Conservation (phyloP, 2,888 invertebrate species). For the Stenichneumon culpator region DNA sequence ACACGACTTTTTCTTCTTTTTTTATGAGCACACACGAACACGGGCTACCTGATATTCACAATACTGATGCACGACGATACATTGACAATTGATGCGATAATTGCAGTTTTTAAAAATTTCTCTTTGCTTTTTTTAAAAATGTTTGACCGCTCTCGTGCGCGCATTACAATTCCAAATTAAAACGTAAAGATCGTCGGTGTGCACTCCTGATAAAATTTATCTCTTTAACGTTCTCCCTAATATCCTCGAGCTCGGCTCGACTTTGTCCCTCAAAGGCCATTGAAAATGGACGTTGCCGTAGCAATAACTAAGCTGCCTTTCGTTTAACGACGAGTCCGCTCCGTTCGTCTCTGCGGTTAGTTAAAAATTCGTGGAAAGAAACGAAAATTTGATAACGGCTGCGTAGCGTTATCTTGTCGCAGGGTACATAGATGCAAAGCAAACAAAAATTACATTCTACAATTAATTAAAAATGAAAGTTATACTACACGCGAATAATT, state of each 20-base stretch:
- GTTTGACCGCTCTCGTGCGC: background rate
- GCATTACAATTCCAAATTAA: slow-evolving; percentile 11
- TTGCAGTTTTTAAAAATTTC: background rate
- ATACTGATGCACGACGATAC: slow-evolving; percentile 50
- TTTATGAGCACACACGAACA: slow-evolving; percentile 33
- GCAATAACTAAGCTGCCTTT: slow-evolving; percentile 50
- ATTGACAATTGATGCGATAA: slow-evolving; percentile 45
- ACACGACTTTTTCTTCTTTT: slow-evolving; percentile 31
- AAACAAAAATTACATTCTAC: too few relatives aligned
- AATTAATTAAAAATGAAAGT: too few relatives aligned
- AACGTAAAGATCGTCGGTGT: slow-evolving; percentile 42
- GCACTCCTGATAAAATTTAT: slow-evolving; percentile 62
- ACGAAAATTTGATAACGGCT: slow-evolving; percentile 16
- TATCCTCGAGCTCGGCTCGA: slow-evolving; percentile 45
- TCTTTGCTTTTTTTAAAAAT: slow-evolving; percentile 8
- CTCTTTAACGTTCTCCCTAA: slow-evolving; percentile 53
- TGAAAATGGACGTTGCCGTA: slow-evolving; percentile 65
- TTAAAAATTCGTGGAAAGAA: background rate
- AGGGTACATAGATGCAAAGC: too few relatives aligned
- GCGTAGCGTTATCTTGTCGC: slow-evolving; percentile 25
- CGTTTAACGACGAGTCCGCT: slow-evolving; percentile 41
- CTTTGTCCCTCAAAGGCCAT: slow-evolving; percentile 46
- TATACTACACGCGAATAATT: background rate
- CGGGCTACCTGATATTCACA: slow-evolving; percentile 41
- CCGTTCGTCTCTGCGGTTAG: slow-evolving; percentile 35